Evolutionary conservation across 1,140 invertebrate species (phyloP).

Genomic region (Diplogasteroides magnus): DNA sequence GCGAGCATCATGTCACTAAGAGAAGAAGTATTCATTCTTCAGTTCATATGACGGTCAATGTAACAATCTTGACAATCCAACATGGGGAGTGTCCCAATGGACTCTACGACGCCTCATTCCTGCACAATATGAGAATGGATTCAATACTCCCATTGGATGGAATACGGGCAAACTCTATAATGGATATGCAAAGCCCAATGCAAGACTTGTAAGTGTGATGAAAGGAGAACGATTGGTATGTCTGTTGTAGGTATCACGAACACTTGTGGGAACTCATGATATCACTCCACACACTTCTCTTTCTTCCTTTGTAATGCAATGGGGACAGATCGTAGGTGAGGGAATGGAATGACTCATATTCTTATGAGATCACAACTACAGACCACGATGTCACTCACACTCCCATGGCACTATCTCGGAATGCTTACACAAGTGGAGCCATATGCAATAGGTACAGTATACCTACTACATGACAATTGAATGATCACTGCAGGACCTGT

Average conservation of each 20-base stretch:
- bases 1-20: neutral
- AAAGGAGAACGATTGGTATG: no score
- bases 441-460: constrained; percentile 66
- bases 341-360: no score
- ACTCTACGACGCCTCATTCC: constrained; percentile 77
- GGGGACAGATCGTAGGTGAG: constrained; percentile 81
- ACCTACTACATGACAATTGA: neutral
- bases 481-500: constrained; percentile 66
- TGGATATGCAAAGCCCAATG: constrained; percentile 47
- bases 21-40: no score
- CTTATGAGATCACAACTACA: no score
- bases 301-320: constrained; percentile 72
- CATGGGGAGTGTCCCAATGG: constrained; percentile 76
- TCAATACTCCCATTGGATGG: constrained; percentile 72
- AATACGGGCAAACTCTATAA: constrained; percentile 39
- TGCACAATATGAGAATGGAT: constrained; percentile 92
- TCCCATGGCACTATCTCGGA: constrained; percentile 80
- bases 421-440: constrained; percentile 83
- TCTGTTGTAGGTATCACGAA: constrained; percentile 29
- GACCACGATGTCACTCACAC: constrained; percentile 94
- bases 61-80: constrained; percentile 51
- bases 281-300: constrained; percentile 22
- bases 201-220: constrained; percentile 28
- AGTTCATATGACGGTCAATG: constrained; percentile 48
- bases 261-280: constrained; percentile 18